Conservation (phyloP, 2,113 vertebrate genomes). For the Rallus limicola region DNA sequence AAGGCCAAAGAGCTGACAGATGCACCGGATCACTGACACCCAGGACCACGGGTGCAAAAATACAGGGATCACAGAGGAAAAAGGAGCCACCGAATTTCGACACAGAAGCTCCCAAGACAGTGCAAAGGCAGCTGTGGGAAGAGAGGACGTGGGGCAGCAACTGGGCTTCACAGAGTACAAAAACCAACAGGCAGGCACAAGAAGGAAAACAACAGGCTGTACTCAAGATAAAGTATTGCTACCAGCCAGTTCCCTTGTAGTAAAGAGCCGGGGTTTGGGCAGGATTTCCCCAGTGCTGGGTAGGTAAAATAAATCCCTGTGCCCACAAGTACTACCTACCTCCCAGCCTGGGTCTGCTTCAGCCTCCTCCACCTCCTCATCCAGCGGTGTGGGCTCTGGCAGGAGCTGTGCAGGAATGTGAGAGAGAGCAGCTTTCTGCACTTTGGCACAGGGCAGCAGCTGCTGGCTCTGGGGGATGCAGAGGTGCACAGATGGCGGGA, state of each 20-base stretch:
- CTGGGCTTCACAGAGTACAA: not conserved
- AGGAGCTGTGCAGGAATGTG: not conserved
- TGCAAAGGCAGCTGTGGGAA: not conserved
- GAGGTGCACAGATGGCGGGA: not conserved
- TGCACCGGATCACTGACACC: not conserved
- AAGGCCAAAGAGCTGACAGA: fast-evolving
- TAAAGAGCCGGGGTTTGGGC: not conserved
- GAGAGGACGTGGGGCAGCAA: not conserved
- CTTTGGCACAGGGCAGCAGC: not conserved
- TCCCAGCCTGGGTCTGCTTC: not conserved
- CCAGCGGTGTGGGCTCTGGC: fast-evolving
- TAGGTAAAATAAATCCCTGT: not conserved
- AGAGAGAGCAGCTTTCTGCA: not conserved
- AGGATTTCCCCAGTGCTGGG: not conserved
- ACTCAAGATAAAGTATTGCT: not conserved
- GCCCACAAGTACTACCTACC: not conserved
- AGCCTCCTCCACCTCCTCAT: not conserved
- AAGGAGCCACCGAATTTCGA: not conserved
- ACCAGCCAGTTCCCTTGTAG: fast-evolving
- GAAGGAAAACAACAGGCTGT: not conserved
- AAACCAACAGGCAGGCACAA: not conserved
- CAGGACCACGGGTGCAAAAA: not conserved
- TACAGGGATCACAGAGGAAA: not conserved
- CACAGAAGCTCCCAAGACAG: not conserved
- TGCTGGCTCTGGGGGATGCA: not conserved